These are phyloP conservation scores for Keiferia lycopersicella DNA, from an alignment of 2,888 invertebrate genomes.

Conservation along the genomic window DNA sequence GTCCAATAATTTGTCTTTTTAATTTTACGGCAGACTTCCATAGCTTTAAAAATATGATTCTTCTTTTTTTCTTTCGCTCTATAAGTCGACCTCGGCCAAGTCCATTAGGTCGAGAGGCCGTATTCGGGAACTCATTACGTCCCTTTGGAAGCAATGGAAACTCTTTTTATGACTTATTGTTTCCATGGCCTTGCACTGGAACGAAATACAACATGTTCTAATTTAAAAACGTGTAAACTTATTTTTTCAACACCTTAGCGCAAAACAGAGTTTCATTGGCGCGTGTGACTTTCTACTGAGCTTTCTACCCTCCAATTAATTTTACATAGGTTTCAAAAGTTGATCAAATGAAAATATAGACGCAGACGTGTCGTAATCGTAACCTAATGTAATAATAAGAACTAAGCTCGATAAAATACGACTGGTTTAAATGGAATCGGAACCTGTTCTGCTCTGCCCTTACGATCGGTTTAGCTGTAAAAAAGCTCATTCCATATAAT, in stretches of 20 bases:
- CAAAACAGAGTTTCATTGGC: constrained; percentile 5
- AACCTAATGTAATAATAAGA: constrained; percentile 69
- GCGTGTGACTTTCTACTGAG: not conserved
- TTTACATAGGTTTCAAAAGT: constrained; percentile 6
- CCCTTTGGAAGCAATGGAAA: constrained; percentile 60
- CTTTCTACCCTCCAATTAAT: not conserved
- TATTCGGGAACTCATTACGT: constrained; percentile 73
- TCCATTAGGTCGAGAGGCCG: constrained; percentile 71
- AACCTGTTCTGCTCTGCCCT: constrained; percentile 70
- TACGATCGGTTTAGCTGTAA: constrained; percentile 75
- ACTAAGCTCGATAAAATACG: constrained; percentile 71
- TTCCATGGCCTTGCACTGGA: constrained; percentile 58
- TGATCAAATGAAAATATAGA: not conserved
- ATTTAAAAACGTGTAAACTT: constrained; percentile 45
- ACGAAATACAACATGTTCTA: constrained; percentile 46
- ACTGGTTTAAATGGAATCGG: constrained; percentile 66
- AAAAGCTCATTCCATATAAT: constrained; percentile 78
- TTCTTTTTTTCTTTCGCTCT: constrained; percentile 60
- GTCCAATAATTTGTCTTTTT: constrained; percentile 82
- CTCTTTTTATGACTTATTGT: constrained; percentile 75
- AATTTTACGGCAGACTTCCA: constrained; percentile 79
- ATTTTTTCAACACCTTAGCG: constrained; percentile 24
- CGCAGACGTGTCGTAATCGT: constrained; percentile 67
- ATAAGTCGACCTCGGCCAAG: constrained; percentile 64
- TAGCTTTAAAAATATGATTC: constrained; percentile 70